phyloP scores from a whole-genome alignment of 2,888 invertebrate genomes.

The Cinara cedri region DNA sequence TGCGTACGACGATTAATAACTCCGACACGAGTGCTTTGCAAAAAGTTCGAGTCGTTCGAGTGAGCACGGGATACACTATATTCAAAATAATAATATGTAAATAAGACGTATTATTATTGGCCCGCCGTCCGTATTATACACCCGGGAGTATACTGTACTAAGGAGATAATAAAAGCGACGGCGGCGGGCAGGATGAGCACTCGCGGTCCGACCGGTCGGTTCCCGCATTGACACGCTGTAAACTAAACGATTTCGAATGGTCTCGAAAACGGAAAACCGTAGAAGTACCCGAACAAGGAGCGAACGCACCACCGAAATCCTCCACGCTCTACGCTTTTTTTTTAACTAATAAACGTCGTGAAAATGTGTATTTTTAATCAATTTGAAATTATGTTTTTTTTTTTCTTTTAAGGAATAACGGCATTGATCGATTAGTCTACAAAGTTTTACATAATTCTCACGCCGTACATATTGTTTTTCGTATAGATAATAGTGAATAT shows the following conservation, averaged over 20 bases:
- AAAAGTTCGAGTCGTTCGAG: not conserved
- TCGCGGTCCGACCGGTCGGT: not conserved
- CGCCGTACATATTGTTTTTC: too few relatives aligned
- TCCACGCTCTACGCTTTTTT: too few relatives aligned
- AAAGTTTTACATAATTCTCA: too few relatives aligned
- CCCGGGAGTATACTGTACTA: not conserved
- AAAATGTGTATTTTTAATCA: too few relatives aligned
- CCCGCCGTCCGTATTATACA: not conserved
- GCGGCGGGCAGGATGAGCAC: not conserved
- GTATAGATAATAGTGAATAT: too few relatives aligned
- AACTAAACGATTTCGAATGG: not conserved
- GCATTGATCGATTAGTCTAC: too few relatives aligned
- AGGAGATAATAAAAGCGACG: not conserved
- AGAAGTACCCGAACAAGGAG: not conserved
- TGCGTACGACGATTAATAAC: constrained; percentile 25
- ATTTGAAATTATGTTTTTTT: too few relatives aligned
- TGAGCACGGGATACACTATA: not conserved
- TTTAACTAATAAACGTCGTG: too few relatives aligned
- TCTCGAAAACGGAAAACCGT: not conserved
- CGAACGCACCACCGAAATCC: too few relatives aligned
- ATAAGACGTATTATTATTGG: not conserved
- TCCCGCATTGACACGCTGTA: not conserved
- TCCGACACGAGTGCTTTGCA: not conserved
- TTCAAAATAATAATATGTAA: constrained; percentile 7
- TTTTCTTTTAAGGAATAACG: too few relatives aligned